These are phyloP conservation scores for Noctuana brunneofusca DNA, from an alignment of 2,888 invertebrate species.

Conservation along the genomic window DNA sequence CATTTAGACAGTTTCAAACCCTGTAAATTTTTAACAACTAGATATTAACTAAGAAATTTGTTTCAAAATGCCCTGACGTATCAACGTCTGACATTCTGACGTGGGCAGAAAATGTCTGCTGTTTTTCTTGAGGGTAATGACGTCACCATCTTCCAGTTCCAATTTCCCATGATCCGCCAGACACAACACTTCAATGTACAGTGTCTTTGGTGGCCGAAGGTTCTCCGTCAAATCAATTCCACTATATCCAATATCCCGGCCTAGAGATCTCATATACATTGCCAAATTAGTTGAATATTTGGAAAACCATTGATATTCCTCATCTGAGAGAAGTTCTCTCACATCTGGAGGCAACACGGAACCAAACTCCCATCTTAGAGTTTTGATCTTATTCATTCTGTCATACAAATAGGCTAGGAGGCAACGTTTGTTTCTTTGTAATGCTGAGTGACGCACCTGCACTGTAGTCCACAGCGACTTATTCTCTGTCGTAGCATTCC, in stretches of 20 bases:
- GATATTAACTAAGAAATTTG: constrained; percentile 80
- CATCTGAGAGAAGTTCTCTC: constrained; percentile 88
- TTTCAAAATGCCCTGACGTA: constrained; percentile 94
- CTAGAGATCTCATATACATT: constrained; percentile 94
- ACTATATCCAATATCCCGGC: constrained; percentile 86
- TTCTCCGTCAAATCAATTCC: constrained; percentile 94
- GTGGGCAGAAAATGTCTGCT: constrained; percentile 95
- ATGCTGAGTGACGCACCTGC: constrained; percentile 91
- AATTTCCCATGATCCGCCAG: constrained; percentile 95
- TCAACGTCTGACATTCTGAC: constrained; percentile 93
- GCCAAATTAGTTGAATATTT: constrained; percentile 93
- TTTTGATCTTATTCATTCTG: constrained; percentile 90
- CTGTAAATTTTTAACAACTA: not conserved
- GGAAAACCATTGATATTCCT: constrained; percentile 94
- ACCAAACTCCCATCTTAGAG: constrained; percentile 98
- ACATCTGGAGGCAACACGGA: constrained; percentile 94
- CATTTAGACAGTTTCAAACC: not conserved
- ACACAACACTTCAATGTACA: constrained; percentile 96
- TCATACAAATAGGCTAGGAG: constrained; percentile 92
- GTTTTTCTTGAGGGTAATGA: constrained; percentile 93
- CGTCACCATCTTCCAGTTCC: constrained; percentile 96
- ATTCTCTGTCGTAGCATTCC: constrained; percentile 81
- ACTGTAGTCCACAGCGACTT: constrained; percentile 88
- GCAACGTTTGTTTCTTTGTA: constrained; percentile 95
- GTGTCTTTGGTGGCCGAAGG: constrained; percentile 94